These are phyloP conservation scores for Todiramphus chloris DNA, from an alignment of 2,113 vertebrate genomes.

Conservation along the genomic window DNA sequence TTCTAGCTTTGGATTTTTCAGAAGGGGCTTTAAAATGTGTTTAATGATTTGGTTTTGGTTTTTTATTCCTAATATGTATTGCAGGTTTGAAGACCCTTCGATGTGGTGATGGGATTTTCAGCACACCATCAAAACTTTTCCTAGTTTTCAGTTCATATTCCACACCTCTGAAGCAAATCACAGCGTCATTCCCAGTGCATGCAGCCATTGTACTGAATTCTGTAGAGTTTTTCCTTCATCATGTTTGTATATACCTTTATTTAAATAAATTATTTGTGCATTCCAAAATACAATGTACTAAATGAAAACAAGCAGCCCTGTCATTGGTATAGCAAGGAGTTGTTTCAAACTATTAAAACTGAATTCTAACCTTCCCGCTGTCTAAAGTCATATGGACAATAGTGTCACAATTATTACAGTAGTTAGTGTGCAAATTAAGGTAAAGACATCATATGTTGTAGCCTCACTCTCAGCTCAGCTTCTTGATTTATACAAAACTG, in stretches of 20 bases:
- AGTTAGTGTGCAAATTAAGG: neutral
- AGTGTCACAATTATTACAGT: neutral
- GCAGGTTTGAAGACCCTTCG: conserved; percentile 81
- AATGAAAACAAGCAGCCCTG: conserved; percentile 16
- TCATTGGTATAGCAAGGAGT: conserved; percentile 12
- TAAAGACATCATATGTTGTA: neutral
- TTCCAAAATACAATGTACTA: conserved; percentile 68
- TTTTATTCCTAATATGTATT: conserved; percentile 39
- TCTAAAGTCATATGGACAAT: conserved; percentile 4
- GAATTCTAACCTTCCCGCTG: conserved; percentile 14
- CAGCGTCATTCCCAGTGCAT: conserved; percentile 68
- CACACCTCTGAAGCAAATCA: conserved; percentile 55
- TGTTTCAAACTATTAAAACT: conserved; percentile 55
- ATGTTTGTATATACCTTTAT: conserved; percentile 72
- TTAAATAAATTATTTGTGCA: conserved; percentile 83
- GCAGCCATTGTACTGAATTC: conserved; percentile 63
- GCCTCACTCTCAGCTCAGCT: neutral
- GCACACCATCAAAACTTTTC: conserved; percentile 47
- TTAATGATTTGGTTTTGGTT: neutral
- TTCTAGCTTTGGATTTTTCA: neutral
- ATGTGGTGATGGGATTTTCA: conserved; percentile 80
- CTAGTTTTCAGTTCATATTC: conserved; percentile 63
- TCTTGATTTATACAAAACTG: conserved; percentile 22
- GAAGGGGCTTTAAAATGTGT: neutral
- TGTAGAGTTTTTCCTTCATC: conserved; percentile 60